Evolutionary conservation across 2,797 vertebrate species (phyloP).

Genomic region (Halcyon smyrnensis): DNA sequence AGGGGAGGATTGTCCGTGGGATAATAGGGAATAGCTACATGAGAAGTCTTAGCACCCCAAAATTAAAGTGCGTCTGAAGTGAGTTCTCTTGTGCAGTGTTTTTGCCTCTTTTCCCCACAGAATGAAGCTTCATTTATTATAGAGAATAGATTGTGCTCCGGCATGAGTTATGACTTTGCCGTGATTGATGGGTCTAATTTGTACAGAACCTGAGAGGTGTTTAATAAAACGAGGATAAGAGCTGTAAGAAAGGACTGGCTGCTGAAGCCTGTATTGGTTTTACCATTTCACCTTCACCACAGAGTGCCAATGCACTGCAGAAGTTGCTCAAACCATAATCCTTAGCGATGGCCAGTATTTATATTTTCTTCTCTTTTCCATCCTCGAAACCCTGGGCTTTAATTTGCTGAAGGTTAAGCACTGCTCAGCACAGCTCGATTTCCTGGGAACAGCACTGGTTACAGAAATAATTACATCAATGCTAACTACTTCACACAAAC

Average conservation of each 20-base stretch:
- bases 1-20: neutral
- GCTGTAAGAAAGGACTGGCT: neutral
- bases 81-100: neutral
- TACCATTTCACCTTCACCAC: neutral
- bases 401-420: neutral
- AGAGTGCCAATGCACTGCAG: neutral
- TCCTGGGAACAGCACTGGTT: neutral
- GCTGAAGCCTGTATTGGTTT: neutral
- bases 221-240: neutral
- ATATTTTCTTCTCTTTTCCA: neutral
- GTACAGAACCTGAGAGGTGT: neutral
- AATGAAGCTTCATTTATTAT: neutral
- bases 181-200: slow-evolving; percentile 15
- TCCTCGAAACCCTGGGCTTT: neutral
- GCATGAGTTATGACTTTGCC: neutral
- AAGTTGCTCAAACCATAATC: neutral
- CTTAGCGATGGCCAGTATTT: neutral
- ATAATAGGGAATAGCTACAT: neutral
- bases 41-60: neutral
- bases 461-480: neutral
- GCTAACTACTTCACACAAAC: neutral
- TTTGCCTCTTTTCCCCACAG: neutral
- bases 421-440: neutral
- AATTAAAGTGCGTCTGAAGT: neutral
- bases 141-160: neutral